Conservation (phyloP, 2,888 invertebrate genomes). For the Microctonus hyperodae region DNA sequence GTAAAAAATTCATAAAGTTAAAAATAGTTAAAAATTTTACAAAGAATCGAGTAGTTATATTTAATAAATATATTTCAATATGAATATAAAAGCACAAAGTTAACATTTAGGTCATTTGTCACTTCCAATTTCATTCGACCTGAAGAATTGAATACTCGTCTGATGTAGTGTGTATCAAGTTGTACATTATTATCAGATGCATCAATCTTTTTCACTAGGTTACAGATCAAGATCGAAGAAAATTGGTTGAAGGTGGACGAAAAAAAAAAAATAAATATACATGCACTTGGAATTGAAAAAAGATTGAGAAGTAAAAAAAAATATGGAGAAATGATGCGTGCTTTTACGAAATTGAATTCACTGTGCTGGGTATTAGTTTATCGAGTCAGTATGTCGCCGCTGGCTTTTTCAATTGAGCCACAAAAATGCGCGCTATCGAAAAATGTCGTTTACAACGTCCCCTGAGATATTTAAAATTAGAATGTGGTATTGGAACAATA, state of each 20-base stretch:
- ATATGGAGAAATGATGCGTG: neutral
- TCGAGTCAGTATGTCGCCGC: slow-evolving; percentile 13
- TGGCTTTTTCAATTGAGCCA: neutral
- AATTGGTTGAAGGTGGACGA: slow-evolving; percentile 1
- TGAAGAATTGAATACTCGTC: neutral
- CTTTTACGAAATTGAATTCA: slow-evolving; percentile 22
- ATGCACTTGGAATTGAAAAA: neutral
- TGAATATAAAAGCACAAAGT: neutral
- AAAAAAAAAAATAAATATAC: neutral
- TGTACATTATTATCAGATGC: neutral
- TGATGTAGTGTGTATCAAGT: neutral
- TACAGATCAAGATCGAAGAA: neutral
- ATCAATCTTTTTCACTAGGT: slow-evolving; percentile 6
- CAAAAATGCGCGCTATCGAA: neutral
- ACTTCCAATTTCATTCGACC: neutral
- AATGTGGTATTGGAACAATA: neutral
- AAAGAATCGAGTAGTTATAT: neutral
- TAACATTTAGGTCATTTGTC: slow-evolving; percentile 16
- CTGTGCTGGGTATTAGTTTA: slow-evolving; percentile 4
- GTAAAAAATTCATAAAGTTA: neutral
- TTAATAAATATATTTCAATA: neutral
- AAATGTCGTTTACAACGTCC: neutral
- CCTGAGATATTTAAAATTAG: neutral
- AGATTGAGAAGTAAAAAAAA: neutral
- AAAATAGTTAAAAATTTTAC: neutral